A percentile compares a stretch with the other conserved stretches of the same genome.
Evolutionary conservation across 2,113 vertebrate genomes (phyloP).

Genomic region (Perccottus glenii): DNA sequence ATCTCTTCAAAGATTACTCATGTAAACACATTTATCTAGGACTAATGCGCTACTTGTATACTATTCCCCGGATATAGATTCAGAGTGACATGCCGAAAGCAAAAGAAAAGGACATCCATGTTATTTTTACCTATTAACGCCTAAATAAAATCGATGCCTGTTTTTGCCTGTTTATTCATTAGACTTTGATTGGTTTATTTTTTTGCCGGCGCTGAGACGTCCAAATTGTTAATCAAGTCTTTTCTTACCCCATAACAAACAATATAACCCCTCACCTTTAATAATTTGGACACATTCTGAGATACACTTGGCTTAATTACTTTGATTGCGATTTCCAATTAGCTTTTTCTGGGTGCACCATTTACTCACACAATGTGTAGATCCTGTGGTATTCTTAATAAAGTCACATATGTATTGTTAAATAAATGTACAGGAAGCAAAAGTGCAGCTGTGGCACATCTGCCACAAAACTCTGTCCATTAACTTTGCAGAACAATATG

Average conservation of each 20-base stretch:
- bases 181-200: neutral
- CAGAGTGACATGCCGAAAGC: neutral
- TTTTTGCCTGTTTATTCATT: neutral
- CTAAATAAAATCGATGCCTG: neutral
- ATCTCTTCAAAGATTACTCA: conserved; percentile 40
- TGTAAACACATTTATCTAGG: conserved; percentile 46
- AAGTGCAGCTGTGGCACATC: conserved; percentile 16
- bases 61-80: conserved; percentile 4
- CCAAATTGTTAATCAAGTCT: conserved; percentile 1
- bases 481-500: conserved; percentile 32
- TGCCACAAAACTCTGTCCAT: conserved; percentile 27
- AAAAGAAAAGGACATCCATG: neutral
- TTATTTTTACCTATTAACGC: neutral
- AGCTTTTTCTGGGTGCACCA: neutral
- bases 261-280: neutral
- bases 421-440: conserved; percentile 1
- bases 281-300: conserved; percentile 1
- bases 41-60: conserved; percentile 24
- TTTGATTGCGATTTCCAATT: neutral
- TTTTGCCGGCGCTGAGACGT: neutral
- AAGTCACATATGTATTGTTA: neutral
- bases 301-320: neutral
- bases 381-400: neutral
- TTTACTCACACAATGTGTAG: neutral
- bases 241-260: neutral